phyloP scores from a whole-genome alignment of 30 jellyfish, hydroid and myxozoan genomes.

The Mastigias papua region DNA sequence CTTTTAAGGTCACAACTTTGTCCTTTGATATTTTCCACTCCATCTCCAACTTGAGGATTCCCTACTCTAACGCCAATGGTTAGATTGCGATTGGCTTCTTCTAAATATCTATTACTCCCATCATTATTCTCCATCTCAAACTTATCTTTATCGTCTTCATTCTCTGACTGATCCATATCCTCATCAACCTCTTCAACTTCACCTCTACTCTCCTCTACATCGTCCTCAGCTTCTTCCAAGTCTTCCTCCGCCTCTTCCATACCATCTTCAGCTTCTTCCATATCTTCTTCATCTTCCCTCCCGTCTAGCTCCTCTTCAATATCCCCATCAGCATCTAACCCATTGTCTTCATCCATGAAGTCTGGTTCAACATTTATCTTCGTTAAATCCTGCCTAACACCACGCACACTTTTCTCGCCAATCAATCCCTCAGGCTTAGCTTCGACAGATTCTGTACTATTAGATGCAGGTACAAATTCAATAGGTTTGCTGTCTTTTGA shows the following conservation, averaged over 20 bases:
- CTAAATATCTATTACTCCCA: too few relatives aligned
- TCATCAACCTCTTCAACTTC: background rate
- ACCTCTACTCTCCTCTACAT: background rate
- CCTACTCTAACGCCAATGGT: too few relatives aligned
- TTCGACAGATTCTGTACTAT: background rate
- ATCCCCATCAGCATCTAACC: constrained; percentile 19
- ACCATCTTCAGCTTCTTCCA: background rate
- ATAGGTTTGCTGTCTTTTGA: constrained; percentile 22
- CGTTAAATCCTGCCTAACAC: constrained; percentile 72
- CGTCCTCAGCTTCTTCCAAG: background rate
- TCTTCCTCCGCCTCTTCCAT: constrained; percentile 21
- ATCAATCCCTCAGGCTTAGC: constrained; percentile 5
- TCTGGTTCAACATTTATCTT: constrained; percentile 70
- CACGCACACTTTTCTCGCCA: constrained; percentile 6
- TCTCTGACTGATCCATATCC: background rate
- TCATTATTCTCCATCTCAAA: background rate
- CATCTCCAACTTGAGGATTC: too few relatives aligned
- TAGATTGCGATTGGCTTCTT: too few relatives aligned
- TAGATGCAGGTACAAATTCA: constrained; percentile 67
- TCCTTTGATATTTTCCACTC: too few relatives aligned
- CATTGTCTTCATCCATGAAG: constrained; percentile 53
- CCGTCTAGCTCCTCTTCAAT: constrained; percentile 41
- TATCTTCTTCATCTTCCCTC: constrained; percentile 32
- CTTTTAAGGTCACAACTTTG: too few relatives aligned
- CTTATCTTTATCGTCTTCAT: background rate